Evolutionary conservation across 2,113 vertebrate species (phyloP), one percentile per base, ranked within the genome.

Genomic region (Struthio camelus): DNA sequence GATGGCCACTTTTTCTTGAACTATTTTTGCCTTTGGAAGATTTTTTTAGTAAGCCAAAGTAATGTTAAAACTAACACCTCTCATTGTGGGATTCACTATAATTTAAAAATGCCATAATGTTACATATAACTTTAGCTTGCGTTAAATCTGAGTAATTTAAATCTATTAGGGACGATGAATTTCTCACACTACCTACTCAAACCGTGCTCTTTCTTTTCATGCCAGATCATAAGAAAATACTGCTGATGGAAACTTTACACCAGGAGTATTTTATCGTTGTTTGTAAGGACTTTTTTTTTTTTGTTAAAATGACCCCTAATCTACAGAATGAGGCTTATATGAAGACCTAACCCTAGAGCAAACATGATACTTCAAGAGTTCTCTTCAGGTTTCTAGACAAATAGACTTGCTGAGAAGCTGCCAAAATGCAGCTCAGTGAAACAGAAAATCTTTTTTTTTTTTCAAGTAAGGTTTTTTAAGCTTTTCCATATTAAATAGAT

Each of bases 361-460:
- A 97, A 96, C 54, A 95, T 81, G 84, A 90, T 75, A 93, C 89
- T 91, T 89, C 87, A 94, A 96, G 88, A 92, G 95, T 96, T 96
- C 85, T 96, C 80, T 90, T 96, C 90, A 97, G 71, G 89, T 97
- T 96, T 97, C 73, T 91, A 93, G 93, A 94, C 86, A 94, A 92
- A 91, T 36, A 91, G 62, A 61, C 58, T 86, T 93, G n/a, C 13
- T 27, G 20, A 51, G 75, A 91, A 95, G 82, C 44, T 97, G 94
- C 80, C 91, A 96, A 97, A 79, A 85, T 82, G 69, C 19, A 64
- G 44, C 46, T 85, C 88, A 54, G 20, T 34, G 58, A 91, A 96
- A 97, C 12, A 96, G 64, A 92, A 89, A 94, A 78, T 3, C 44
- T 44, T 5, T 20, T 77, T 93, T 94, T 96, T 78, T 87, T 92